phyloP scores from a whole-genome alignment of 2,113 vertebrate genomes.

The Holacanthus passer region DNA sequence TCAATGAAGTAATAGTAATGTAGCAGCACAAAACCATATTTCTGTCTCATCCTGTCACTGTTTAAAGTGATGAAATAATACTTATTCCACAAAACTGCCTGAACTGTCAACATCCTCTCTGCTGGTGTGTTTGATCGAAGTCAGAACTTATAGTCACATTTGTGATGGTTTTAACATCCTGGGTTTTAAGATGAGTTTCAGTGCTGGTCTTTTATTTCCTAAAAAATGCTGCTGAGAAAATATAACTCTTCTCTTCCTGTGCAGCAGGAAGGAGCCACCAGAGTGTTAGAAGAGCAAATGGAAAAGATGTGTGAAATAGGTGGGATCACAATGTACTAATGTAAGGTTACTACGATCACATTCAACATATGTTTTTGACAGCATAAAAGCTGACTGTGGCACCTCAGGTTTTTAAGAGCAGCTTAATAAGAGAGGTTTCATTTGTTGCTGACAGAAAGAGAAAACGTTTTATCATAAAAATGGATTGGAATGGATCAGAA shows the following conservation, averaged over 20 bases:
- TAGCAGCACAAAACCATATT: background rate
- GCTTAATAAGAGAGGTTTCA: background rate
- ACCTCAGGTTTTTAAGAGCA: background rate
- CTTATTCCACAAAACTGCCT: background rate
- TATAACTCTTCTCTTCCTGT: conserved; percentile 44
- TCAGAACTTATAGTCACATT: background rate
- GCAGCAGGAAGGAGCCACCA: conserved; percentile 37
- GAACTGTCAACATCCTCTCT: background rate
- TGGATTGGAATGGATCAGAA: too few relatives aligned
- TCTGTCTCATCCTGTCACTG: background rate
- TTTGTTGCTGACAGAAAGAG: background rate
- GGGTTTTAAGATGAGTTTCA: background rate
- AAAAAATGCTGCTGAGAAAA: conserved; percentile 24
- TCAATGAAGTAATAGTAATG: background rate
- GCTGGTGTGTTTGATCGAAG: background rate
- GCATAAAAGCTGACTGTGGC: background rate
- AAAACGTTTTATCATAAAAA: background rate
- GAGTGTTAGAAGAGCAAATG: conserved; percentile 14
- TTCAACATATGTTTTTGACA: background rate
- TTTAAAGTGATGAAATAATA: background rate
- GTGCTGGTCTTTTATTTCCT: background rate
- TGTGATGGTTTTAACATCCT: background rate
- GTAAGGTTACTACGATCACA: background rate
- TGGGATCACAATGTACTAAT: background rate
- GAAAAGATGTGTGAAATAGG: conserved; percentile 22